Conservation (phyloP, 92 coral and sea anemone genomes). For the Ricordea florida region DNA sequence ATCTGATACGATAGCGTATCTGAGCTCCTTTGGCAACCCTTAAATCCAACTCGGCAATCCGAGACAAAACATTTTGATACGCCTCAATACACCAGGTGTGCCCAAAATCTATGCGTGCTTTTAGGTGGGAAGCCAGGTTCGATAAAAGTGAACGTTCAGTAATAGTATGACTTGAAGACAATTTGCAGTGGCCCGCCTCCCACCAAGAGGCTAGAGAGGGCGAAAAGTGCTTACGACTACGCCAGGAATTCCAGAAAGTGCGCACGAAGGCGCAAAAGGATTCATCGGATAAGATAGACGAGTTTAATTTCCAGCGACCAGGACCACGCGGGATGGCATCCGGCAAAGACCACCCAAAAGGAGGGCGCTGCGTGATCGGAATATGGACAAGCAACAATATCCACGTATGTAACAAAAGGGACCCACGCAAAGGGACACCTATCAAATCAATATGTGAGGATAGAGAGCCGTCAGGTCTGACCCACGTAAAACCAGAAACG, state of each 20-base stretch:
- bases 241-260: constrained; percentile 11
- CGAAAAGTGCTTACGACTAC: not conserved
- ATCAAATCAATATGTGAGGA: not conserved
- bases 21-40: not conserved
- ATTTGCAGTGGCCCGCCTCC: not conserved
- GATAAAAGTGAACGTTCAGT: not conserved
- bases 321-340: not conserved
- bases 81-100: not conserved
- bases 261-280: not conserved
- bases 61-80: not conserved
- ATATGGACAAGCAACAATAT: not conserved
- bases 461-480: not conserved
- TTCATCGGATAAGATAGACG: not conserved
- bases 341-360: not conserved
- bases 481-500: not conserved
- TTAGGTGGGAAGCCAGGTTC: not conserved
- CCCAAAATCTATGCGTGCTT: not conserved
- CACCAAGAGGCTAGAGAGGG: constrained; percentile 1
- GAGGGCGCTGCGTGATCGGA: not conserved
- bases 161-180: too few relatives aligned
- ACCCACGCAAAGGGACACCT: not conserved
- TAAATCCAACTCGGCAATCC: not conserved
- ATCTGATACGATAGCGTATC: constrained; percentile 10
- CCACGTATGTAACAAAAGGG: not conserved
- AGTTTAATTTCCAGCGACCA: constrained; percentile 22